Percentiles rank a stretch among this genome's conserved stretches.
phyloP scores from a whole-genome alignment of 2,113 vertebrate species.

The Ornithorhynchus anatinus region DNA sequence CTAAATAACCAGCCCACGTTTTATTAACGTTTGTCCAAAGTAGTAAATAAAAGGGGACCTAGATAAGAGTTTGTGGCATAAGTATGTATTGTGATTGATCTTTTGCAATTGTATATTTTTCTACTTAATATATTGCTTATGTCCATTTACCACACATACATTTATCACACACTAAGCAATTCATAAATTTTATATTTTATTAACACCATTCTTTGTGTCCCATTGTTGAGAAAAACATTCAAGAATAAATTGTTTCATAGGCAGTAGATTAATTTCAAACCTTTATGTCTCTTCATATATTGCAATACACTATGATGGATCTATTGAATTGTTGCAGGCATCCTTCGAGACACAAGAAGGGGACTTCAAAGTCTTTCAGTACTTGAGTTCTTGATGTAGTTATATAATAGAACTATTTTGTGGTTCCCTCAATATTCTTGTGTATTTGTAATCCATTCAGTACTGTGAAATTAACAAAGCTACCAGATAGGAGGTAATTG shows the following conservation, averaged over 20 bases:
- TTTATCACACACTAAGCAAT: too few relatives aligned
- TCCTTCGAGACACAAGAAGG: conserved; percentile 1
- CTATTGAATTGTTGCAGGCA: conserved; percentile 13
- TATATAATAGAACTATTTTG: neutral
- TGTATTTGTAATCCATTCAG: neutral
- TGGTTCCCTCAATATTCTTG: neutral
- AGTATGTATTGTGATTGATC: neutral
- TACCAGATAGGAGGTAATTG: conserved; percentile 28
- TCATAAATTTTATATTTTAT: too few relatives aligned
- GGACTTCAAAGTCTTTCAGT: conserved; percentile 21
- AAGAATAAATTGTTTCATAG: too few relatives aligned
- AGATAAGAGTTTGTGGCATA: neutral
- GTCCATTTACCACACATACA: too few relatives aligned
- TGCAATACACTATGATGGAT: conserved; percentile 39
- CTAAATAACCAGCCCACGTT: conserved; percentile 29
- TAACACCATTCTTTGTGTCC: too few relatives aligned
- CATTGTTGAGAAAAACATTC: too few relatives aligned
- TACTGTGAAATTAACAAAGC: conserved; percentile 38
- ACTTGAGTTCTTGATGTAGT: neutral
- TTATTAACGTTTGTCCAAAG: conserved; percentile 3
- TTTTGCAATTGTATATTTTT: neutral
- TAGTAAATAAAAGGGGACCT: neutral
- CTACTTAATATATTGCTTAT: neutral
- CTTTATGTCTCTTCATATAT: conserved; percentile 6
- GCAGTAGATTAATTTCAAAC: conserved; percentile 9